Evolutionary conservation across 2,797 vertebrate species (phyloP).

Genomic region (Anabas testudineus): DNA sequence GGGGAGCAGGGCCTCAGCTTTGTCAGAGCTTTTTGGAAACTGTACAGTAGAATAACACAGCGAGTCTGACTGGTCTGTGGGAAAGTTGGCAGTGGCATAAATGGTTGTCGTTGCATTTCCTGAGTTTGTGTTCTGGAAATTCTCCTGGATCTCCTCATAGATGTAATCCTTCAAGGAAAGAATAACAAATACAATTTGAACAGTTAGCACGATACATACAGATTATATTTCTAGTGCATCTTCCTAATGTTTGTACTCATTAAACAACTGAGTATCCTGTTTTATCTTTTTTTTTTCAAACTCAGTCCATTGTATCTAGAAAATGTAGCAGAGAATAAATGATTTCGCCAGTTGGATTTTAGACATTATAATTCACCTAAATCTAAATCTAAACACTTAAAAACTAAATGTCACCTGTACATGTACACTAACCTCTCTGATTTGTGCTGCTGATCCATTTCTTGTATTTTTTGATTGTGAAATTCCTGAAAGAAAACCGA

Average conservation of each 20-base stretch:
- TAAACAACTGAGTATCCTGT: no score
- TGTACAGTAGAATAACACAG: background rate
- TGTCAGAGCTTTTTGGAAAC: no score
- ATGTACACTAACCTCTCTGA: slow-evolving; percentile 31
- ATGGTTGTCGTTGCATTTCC: background rate
- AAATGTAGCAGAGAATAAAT: no score
- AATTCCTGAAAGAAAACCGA: slow-evolving; percentile 12
- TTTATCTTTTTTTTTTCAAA: no score
- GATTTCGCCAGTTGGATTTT: no score
- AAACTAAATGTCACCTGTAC: background rate
- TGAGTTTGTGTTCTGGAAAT: background rate
- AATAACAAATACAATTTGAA: background rate
- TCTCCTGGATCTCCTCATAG: slow-evolving; percentile 49
- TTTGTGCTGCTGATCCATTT: slow-evolving; percentile 3
- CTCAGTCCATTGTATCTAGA: no score
- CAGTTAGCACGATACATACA: no score
- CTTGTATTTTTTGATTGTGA: background rate
- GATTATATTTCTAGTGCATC: no score
- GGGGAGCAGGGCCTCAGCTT: background rate
- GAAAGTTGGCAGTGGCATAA: background rate
- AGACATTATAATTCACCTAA: no score
- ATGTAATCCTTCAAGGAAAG: slow-evolving; percentile 14
- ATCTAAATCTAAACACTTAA: no score
- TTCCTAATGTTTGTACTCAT: no score
- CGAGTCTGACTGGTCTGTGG: background rate